phyloP scores from a whole-genome alignment of 2,888 invertebrate species.

The Idaea aversata region DNA sequence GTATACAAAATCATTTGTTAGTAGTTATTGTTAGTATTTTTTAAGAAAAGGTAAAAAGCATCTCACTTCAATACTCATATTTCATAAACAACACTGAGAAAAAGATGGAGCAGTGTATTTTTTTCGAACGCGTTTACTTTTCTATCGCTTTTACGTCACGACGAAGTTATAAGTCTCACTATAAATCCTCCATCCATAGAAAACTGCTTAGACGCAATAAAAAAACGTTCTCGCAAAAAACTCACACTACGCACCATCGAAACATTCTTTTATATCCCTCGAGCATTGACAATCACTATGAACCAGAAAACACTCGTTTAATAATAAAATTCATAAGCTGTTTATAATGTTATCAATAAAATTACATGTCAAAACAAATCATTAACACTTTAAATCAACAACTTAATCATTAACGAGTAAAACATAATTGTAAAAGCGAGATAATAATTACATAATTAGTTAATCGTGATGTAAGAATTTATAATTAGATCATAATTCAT shows the following conservation, averaged over 20 bases:
- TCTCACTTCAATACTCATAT: neutral
- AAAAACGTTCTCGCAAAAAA: no score
- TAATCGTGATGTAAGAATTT: neutral
- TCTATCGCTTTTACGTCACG: no score
- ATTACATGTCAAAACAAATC: constrained; percentile 5
- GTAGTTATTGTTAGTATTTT: neutral
- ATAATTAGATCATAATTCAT: constrained; percentile 11
- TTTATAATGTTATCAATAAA: constrained; percentile 9
- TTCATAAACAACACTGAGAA: no score
- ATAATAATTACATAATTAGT: constrained; percentile 8
- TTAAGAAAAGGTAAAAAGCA: neutral
- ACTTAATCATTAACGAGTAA: neutral
- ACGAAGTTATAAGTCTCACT: no score
- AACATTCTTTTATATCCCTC: neutral
- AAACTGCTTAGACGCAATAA: no score
- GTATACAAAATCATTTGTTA: constrained; percentile 14
- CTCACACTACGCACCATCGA: neutral
- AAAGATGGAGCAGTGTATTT: no score
- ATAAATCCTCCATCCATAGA: no score
- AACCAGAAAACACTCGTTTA: neutral
- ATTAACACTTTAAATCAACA: constrained; percentile 2
- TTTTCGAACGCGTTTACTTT: no score
- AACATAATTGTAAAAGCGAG: constrained; percentile 2
- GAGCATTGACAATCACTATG: neutral
- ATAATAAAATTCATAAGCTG: neutral